Evolutionary conservation across 2,888 invertebrate genomes (phyloP).

Genomic region (Microplitis deprimator): DNA sequence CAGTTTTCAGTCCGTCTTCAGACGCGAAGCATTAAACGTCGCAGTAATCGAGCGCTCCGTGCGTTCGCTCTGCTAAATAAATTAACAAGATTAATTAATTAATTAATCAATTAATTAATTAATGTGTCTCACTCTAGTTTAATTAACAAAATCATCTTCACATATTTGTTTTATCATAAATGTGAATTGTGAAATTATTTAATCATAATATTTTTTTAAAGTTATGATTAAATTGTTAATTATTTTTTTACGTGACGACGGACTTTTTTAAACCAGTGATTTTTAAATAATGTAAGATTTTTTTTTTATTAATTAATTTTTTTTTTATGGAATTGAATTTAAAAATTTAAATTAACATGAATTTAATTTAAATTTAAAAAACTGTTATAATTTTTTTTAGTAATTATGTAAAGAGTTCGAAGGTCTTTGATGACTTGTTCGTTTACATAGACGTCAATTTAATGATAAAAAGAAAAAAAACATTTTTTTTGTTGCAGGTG

Average conservation of each 20-base stretch:
- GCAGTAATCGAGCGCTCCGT: constrained; percentile 46
- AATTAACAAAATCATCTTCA: background rate
- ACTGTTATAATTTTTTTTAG: background rate
- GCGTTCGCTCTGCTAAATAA: constrained; percentile 44
- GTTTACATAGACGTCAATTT: too few species aligned
- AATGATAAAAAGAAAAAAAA: background rate
- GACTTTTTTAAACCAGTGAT: background rate
- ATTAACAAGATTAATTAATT: background rate
- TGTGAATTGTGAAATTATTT: background rate
- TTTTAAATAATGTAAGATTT: background rate
- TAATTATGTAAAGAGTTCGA: constrained; percentile 9
- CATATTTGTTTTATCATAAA: constrained; percentile 7
- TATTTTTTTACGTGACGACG: background rate
- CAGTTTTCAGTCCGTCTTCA: constrained; percentile 60
- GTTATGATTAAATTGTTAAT: background rate
- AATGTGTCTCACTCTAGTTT: background rate
- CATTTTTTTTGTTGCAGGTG: background rate
- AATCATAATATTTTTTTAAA: background rate
- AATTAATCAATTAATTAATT: background rate
- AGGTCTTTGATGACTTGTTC: background rate
- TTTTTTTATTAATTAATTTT: background rate
- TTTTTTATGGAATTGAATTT: background rate
- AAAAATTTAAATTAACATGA: too few species aligned
- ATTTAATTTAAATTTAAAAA: too few species aligned
- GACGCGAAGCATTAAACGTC: constrained; percentile 56